Evolutionary conservation across 2,113 vertebrate species (phyloP).

Genomic region (Serilophus lunatus): DNA sequence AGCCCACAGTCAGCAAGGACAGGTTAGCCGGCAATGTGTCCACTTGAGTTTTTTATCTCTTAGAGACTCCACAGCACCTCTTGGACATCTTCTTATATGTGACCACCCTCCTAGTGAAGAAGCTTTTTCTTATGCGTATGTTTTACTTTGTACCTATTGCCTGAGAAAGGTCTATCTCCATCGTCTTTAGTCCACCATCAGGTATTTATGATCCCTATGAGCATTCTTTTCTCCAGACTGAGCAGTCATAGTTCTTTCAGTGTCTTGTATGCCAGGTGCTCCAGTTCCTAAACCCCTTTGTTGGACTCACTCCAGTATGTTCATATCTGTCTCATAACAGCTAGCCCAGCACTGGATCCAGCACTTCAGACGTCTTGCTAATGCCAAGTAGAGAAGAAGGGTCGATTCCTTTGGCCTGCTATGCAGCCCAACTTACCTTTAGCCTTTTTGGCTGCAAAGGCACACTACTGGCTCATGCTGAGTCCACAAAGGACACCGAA

Average conservation of each 20-base stretch:
- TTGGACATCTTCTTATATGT: not conserved
- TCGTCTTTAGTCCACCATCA: not conserved
- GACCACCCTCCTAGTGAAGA: not conserved
- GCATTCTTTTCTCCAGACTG: not conserved
- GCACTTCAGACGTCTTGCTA: not conserved
- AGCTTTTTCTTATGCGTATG: not conserved
- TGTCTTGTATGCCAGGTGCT: not conserved
- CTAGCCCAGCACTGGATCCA: not conserved
- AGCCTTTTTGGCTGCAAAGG: not conserved
- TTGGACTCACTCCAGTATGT: not conserved
- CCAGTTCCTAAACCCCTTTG: not conserved
- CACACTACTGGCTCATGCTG: accelerated
- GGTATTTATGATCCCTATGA: not conserved
- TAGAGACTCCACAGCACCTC: not conserved
- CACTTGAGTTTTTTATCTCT: not conserved
- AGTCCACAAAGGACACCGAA: not conserved
- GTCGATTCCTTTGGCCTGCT: not conserved
- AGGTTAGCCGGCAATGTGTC: not conserved
- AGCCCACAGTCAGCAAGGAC: not conserved
- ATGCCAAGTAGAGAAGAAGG: not conserved
- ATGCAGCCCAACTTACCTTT: not conserved
- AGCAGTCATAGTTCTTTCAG: not conserved
- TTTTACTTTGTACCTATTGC: not conserved
- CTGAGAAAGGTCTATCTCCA: not conserved
- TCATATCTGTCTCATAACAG: accelerated